Conservation (phyloP, 2,113 vertebrate genomes). For the Crotophaga sulcirostris region DNA sequence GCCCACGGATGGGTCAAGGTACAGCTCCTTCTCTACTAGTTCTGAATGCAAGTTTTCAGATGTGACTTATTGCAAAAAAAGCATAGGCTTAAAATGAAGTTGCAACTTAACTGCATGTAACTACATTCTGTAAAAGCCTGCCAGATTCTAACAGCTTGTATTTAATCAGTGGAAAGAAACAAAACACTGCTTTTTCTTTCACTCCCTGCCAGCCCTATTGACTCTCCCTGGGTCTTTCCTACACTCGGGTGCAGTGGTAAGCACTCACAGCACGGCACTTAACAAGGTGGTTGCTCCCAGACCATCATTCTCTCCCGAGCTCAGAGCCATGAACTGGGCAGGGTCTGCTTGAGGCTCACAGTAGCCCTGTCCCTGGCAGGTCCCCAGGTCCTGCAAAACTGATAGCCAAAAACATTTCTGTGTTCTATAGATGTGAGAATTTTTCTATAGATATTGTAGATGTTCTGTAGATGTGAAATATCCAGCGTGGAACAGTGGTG, state of each 20-base stretch:
- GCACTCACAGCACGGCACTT: background rate
- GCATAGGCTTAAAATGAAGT: background rate
- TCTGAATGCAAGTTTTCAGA: background rate
- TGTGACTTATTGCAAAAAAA: background rate
- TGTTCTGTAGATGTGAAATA: background rate
- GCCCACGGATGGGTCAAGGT: fast-evolving
- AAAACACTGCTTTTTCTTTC: background rate
- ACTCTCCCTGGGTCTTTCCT: background rate
- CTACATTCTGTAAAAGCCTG: background rate
- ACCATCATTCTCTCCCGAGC: background rate
- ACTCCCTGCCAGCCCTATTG: fast-evolving
- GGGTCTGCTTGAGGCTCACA: background rate
- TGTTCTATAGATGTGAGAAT: background rate
- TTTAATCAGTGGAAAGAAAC: background rate
- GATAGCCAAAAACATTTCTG: fast-evolving
- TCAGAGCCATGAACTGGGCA: background rate
- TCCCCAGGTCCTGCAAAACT: background rate
- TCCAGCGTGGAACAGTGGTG: background rate
- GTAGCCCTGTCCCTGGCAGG: background rate
- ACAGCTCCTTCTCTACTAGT: background rate
- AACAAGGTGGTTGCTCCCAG: fast-evolving
- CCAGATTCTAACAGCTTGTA: background rate
- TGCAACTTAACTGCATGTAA: background rate
- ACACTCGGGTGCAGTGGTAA: background rate
- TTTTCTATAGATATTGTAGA: too few relatives aligned